phyloP scores from a whole-genome alignment of 2,888 invertebrate species.

The Aphelenchoides bicaudatus region DNA sequence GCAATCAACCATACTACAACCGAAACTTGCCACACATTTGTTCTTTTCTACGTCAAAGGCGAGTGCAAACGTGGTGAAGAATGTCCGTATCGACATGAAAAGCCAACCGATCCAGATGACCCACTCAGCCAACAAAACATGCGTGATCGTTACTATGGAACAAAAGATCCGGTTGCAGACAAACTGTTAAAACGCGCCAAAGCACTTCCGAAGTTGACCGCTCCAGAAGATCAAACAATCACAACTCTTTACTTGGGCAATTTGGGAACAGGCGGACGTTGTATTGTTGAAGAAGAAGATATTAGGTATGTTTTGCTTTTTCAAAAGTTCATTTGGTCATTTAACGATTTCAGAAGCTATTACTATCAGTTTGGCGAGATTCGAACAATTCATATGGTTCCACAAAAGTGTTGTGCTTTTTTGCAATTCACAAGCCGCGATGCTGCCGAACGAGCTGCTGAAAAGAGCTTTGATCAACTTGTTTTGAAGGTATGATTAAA shows the following conservation, averaged over 20 bases:
- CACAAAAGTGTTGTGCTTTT: conserved; percentile 86
- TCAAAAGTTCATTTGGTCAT: conserved; percentile 8
- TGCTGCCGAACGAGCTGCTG: conserved; percentile 88
- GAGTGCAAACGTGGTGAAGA: conserved; percentile 93
- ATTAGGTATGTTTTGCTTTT: conserved; percentile 63
- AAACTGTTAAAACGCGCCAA: conserved; percentile 83
- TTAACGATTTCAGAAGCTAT: conserved; percentile 71
- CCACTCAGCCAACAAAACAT: conserved; percentile 92
- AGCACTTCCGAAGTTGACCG: conserved; percentile 87
- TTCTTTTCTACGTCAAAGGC: conserved; percentile 96
- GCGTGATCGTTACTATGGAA: conserved; percentile 85
- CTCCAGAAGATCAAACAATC: conserved; percentile 90
- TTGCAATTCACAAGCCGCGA: conserved; percentile 86
- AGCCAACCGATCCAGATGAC: conserved; percentile 93
- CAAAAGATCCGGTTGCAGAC: conserved; percentile 91
- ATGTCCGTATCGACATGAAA: conserved; percentile 83
- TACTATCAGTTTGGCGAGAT: conserved; percentile 99
- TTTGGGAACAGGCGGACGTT: conserved; percentile 70
- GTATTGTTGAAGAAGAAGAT: conserved; percentile 78
- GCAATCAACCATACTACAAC: conserved; percentile 90
- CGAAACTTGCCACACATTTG: conserved; percentile 90
- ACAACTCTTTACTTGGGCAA: conserved; percentile 97
- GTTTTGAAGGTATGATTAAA: conserved; percentile 67
- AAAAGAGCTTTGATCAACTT: conserved; percentile 89
- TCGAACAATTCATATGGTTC: conserved; percentile 82